A percentile compares a stretch with the other conserved stretches of the same genome.
phyloP scores from a whole-genome alignment of 2,113 vertebrate genomes.

The Phylloscopus trochiloides region DNA sequence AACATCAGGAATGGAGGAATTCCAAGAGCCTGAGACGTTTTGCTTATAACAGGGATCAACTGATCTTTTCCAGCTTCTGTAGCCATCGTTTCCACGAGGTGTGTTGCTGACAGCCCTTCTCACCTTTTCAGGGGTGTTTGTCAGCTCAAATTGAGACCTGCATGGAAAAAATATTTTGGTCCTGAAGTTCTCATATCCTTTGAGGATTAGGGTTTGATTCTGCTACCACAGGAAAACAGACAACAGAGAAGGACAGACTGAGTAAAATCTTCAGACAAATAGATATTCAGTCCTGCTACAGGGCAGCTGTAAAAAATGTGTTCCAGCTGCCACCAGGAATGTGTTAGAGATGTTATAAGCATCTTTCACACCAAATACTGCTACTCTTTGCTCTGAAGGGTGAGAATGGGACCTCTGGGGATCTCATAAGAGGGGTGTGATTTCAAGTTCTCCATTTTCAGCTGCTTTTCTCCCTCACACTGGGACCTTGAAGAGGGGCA shows the following conservation, averaged over 20 bases:
- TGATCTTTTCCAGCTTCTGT: background rate
- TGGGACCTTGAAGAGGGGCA: background rate
- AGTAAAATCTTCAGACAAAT: background rate
- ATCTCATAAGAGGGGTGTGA: background rate
- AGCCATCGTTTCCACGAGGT: background rate
- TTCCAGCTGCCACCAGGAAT: background rate
- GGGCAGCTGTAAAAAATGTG: background rate
- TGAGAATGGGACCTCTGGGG: background rate
- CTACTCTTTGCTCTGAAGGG: background rate
- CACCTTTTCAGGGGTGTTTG: background rate
- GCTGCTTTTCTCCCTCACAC: background rate
- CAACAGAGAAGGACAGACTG: background rate
- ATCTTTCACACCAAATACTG: background rate
- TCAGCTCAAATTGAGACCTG: background rate
- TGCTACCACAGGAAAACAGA: background rate
- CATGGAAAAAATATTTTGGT: background rate
- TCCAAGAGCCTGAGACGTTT: background rate
- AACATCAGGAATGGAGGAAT: background rate
- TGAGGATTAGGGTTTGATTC: background rate
- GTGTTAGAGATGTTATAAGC: background rate
- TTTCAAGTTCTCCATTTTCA: background rate
- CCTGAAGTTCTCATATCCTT: background rate
- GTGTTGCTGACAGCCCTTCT: background rate
- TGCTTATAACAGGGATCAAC: background rate
- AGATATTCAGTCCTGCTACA: background rate